Evolutionary conservation across 2,888 invertebrate species (phyloP).

Genomic region (Selenia dentaria): DNA sequence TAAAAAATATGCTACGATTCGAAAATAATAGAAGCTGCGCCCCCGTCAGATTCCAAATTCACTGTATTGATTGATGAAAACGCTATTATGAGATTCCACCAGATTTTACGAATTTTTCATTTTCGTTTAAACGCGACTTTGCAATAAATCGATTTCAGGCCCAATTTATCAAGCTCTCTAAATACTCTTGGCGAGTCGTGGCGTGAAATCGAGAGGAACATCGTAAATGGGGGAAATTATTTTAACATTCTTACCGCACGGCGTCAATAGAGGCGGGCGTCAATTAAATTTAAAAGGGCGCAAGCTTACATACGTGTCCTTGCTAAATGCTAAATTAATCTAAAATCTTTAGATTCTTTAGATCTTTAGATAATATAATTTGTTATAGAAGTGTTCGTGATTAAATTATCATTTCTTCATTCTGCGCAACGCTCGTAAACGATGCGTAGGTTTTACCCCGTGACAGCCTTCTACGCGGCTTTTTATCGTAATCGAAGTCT

Average conservation of each 20-base stretch:
- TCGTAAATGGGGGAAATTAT: constrained; percentile 55
- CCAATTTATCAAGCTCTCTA: constrained; percentile 74
- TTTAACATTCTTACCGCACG: constrained; percentile 60
- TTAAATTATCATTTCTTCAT: too few relatives aligned
- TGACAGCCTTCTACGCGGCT: too few relatives aligned
- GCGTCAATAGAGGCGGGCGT: constrained; percentile 44
- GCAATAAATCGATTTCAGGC: constrained; percentile 69
- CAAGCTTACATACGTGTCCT: constrained; percentile 47
- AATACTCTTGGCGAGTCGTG: constrained; percentile 61
- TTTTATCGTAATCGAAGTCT: too few relatives aligned
- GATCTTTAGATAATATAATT: too few relatives aligned
- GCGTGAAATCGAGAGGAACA: constrained; percentile 66
- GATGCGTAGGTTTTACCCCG: too few relatives aligned
- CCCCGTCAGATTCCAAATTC: constrained; percentile 61
- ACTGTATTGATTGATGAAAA: constrained; percentile 77
- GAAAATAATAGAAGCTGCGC: constrained; percentile 58
- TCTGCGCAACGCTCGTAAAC: too few relatives aligned
- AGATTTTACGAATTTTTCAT: constrained; percentile 75
- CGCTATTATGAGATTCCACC: constrained; percentile 68
- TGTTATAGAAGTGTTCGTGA: too few relatives aligned
- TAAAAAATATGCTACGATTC: constrained; percentile 59
- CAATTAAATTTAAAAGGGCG: constrained; percentile 56
- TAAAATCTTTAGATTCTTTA: constrained; percentile 43
- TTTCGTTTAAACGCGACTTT: constrained; percentile 66
- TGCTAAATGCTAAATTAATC: constrained; percentile 49